Conservation (phyloP, 2,113 vertebrate species). For the Chaetura pelagica region DNA sequence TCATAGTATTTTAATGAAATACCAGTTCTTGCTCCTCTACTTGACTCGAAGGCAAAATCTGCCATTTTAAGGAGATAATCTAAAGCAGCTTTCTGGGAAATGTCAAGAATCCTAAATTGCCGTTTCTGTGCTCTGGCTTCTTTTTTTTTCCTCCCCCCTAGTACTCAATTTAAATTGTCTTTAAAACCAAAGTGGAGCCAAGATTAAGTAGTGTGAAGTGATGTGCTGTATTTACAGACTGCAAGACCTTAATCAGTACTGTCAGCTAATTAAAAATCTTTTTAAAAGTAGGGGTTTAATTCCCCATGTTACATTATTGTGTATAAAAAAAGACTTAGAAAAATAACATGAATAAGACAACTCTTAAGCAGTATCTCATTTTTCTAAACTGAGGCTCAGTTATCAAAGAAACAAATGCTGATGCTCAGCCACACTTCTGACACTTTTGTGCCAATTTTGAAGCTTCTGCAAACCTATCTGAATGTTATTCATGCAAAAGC, state of each 20-base stretch:
- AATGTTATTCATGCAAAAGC: background rate
- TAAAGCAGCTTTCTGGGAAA: slow-evolving; percentile 50
- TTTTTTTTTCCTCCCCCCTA: background rate
- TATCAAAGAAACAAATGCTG: background rate
- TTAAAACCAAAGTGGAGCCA: background rate
- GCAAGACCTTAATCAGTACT: background rate
- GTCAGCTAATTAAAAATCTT: background rate
- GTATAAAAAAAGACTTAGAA: background rate
- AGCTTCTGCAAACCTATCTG: background rate
- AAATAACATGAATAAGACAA: background rate
- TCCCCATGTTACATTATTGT: background rate
- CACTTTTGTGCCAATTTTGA: background rate
- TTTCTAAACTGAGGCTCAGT: background rate
- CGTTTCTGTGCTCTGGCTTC: slow-evolving; percentile 6
- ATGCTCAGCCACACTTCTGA: background rate
- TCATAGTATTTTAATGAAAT: slow-evolving; percentile 33
- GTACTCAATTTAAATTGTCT: background rate
- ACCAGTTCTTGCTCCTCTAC: background rate
- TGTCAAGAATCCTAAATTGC: slow-evolving; percentile 15
- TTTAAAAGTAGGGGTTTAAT: background rate
- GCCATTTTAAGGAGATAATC: slow-evolving; percentile 52
- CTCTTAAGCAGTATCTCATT: background rate
- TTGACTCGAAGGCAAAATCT: slow-evolving; percentile 30
- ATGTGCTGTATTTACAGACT: background rate
- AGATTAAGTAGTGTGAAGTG: background rate